A percentile compares a stretch with the other conserved stretches of the same genome.
Evolutionary conservation across 2,888 invertebrate species (phyloP).

Genomic region (Tinea semifulvella): DNA sequence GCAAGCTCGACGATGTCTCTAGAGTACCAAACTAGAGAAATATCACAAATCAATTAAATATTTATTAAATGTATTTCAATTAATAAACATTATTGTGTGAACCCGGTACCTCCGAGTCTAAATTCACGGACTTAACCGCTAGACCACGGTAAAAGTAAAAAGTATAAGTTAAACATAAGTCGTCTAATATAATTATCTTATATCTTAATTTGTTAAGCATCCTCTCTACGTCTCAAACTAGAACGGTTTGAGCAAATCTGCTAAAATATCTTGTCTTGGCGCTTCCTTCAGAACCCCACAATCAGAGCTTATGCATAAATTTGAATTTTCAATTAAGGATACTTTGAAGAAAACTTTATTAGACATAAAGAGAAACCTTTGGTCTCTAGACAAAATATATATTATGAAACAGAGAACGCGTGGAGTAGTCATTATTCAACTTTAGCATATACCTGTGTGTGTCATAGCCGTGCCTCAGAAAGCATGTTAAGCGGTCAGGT

Average conservation of each 20-base stretch:
- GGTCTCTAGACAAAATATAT: slow-evolving; percentile 58
- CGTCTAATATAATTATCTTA: slow-evolving; percentile 16
- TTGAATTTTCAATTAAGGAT: slow-evolving; percentile 66
- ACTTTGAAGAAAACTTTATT: slow-evolving; percentile 65
- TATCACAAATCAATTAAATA: no score
- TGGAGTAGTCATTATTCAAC: not conserved
- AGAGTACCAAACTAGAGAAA: no score
- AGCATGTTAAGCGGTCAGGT: no score
- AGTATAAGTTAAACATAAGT: no score
- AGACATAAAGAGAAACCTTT: slow-evolving; percentile 64
- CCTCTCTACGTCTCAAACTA: slow-evolving; percentile 23
- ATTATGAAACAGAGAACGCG: slow-evolving; percentile 31
- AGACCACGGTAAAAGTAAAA: no score
- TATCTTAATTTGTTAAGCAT: slow-evolving; percentile 41
- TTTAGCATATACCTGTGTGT: no score
- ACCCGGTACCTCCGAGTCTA: no score
- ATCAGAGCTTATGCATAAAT: slow-evolving; percentile 68
- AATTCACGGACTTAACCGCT: no score
- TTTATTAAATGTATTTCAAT: no score
- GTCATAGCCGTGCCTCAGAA: no score
- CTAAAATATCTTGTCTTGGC: slow-evolving; percentile 32
- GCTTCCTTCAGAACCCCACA: slow-evolving; percentile 32
- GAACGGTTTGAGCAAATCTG: slow-evolving; percentile 40
- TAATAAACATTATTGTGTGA: no score
- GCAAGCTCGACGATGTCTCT: no score